A percentile compares a stretch with the other conserved stretches of the same genome.
These are phyloP conservation scores for Lepidurus arcticus DNA, from an alignment of 1,140 invertebrate species.

Conservation along the genomic window DNA sequence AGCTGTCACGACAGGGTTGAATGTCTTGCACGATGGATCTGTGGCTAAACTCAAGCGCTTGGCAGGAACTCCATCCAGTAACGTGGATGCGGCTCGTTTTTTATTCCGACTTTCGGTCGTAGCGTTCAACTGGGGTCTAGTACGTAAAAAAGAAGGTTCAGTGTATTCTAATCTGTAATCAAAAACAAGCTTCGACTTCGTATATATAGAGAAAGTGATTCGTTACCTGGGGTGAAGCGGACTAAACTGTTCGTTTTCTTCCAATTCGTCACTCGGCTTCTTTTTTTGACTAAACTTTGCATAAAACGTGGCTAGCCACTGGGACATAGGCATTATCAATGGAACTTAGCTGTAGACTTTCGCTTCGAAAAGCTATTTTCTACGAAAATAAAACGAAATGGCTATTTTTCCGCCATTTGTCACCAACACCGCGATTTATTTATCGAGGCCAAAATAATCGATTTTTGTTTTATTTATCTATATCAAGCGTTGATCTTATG, in stretches of 20 bases:
- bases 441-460: background rate
- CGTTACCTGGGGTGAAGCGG: background rate
- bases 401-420: background rate
- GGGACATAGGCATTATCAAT: background rate
- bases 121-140: background rate
- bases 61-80: background rate
- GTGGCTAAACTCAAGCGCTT: background rate
- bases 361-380: background rate
- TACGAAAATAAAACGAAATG: background rate
- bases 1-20: background rate
- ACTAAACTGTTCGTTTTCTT: background rate
- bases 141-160: background rate
- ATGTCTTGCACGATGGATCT: background rate
- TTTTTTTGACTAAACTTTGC: background rate
- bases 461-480: too few relatives aligned
- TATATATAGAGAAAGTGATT: background rate
- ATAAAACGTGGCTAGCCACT: background rate
- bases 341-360: background rate
- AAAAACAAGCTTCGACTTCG: background rate
- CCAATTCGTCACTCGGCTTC: background rate
- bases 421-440: background rate
- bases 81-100: background rate
- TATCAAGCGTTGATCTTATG: too few relatives aligned
- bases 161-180: background rate
- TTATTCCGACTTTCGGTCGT: background rate